Base-by-base conservation (phyloP, 2,797 vertebrate species). In the Argentina silus region DNA sequence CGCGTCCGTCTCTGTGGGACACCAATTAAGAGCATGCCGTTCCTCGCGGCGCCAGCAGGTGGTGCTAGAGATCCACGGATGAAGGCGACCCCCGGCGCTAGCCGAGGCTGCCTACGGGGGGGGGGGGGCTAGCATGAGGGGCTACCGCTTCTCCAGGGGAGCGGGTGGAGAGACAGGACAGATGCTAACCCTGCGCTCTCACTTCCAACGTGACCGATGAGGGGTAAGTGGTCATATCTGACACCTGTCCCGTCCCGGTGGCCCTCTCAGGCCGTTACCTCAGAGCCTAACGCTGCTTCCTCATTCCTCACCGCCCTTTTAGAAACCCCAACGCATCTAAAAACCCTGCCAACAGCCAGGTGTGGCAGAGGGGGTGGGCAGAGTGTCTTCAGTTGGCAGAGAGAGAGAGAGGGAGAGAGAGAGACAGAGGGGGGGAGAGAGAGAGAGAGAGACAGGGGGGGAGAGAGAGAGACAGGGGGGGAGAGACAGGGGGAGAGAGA, bases 11-110 rank as follows among this genome's bases (percentile, higher is more conserved):
- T n/a, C 27, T 36, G 27, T 4, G 27, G 27, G 27, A 36, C 27
- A 36, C 2, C 27, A 36, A 4, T 36, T 36, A 4, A 36, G 27
- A 36, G 27, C n/a, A 36, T 4, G 27, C 11, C 21, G 19, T 78
- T 79, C 43, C 56, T 43, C 0, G 19, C 56, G 12, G 44, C 75
- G 76, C 84, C 93, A 93, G 86, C 48, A 92, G 93, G 81, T 90
- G 93, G 92, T 27, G 85, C 70, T 88, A 90, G 79, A 90, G 63
- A 68, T 73, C 86, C 81, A 91, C 84, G 60, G 71, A 65, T 47
- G 45, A 27, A 43, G 3, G n/a, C n/a, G n/a, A 48, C 14, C 44
- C 15, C n/a, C n/a, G n/a, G n/a, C 19, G 43, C 7, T 10, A 21
- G 17, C 19, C 11, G 11, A 5, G 21, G 10, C 19, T 57, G 55